Conservation (phyloP, 2,888 invertebrate species). For the Lasioglossum villosulum region DNA sequence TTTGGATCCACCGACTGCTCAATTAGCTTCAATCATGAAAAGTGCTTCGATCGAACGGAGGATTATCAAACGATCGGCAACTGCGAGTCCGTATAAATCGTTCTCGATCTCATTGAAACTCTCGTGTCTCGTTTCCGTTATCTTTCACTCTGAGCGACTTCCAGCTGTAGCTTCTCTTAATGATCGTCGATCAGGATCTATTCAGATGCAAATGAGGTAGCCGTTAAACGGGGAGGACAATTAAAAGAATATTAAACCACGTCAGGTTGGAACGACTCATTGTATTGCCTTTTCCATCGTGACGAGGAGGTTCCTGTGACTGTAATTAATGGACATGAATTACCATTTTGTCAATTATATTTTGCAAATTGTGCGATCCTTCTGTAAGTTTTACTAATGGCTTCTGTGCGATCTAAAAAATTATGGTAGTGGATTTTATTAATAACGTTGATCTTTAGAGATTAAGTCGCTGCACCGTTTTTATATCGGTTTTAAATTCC, state of each 20-base stretch:
- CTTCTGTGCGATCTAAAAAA: background rate
- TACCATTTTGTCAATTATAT: background rate
- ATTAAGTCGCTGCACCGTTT: background rate
- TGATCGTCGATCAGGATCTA: constrained; percentile 45
- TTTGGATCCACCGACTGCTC: background rate
- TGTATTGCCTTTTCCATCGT: background rate
- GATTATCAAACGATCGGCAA: constrained; percentile 48
- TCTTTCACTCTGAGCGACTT: constrained; percentile 36
- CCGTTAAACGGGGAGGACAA: constrained; percentile 24
- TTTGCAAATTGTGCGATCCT: background rate
- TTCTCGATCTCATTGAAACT: constrained; percentile 48
- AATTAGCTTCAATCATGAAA: constrained; percentile 39
- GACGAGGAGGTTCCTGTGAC: background rate
- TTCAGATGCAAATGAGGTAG: constrained; percentile 48
- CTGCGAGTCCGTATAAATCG: constrained; percentile 55
- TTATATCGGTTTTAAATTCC: background rate
- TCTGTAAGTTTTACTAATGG: background rate
- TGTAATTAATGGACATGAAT: background rate
- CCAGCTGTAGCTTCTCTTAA: constrained; percentile 43
- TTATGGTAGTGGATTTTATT: background rate
- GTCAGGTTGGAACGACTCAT: constrained; percentile 10
- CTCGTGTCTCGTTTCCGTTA: constrained; percentile 45
- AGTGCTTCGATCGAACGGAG: constrained; percentile 46
- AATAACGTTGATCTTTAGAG: background rate
- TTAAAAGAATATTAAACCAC: constrained; percentile 37